These are phyloP conservation scores for Dermatemys mawii DNA, from an alignment of 2,113 vertebrate species.

Conservation along the genomic window DNA sequence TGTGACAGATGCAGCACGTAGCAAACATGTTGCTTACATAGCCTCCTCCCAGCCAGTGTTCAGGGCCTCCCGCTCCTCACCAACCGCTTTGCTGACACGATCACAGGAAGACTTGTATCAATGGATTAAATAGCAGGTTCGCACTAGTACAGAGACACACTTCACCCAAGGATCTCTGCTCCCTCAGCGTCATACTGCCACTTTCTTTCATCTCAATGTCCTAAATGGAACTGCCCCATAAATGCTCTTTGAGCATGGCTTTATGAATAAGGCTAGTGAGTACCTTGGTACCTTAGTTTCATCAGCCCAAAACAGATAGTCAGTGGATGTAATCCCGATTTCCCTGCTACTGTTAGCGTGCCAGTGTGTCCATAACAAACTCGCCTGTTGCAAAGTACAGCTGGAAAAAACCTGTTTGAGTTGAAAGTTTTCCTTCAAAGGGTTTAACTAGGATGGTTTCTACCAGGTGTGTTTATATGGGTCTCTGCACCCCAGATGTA, in stretches of 20 bases:
- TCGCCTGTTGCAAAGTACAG: too few species aligned
- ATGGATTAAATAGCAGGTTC: conserved; percentile 39
- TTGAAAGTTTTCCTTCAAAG: not conserved
- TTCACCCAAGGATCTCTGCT: not conserved
- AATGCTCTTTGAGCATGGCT: not conserved
- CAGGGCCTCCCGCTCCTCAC: not conserved
- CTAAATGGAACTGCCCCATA: not conserved
- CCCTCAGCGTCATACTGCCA: not conserved
- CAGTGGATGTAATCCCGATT: not conserved
- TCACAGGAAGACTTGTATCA: conserved; percentile 31
- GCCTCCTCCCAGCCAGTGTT: not conserved
- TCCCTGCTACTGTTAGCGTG: not conserved
- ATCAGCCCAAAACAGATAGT: not conserved
- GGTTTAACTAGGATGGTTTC: not conserved
- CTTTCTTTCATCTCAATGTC: not conserved
- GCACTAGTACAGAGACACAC: not conserved
- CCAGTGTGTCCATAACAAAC: conserved; percentile 10
- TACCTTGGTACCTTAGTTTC: not conserved
- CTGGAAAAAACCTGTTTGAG: not conserved
- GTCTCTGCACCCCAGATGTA: not conserved
- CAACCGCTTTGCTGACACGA: conserved; percentile 18
- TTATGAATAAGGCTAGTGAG: not conserved
- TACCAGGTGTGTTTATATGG: not conserved
- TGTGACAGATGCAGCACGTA: conserved; percentile 18
- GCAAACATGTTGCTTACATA: conserved; percentile 5